These are phyloP conservation scores for Denticeps clupeoides DNA, from an alignment of 2,797 vertebrate species.

Conservation along the genomic window DNA sequence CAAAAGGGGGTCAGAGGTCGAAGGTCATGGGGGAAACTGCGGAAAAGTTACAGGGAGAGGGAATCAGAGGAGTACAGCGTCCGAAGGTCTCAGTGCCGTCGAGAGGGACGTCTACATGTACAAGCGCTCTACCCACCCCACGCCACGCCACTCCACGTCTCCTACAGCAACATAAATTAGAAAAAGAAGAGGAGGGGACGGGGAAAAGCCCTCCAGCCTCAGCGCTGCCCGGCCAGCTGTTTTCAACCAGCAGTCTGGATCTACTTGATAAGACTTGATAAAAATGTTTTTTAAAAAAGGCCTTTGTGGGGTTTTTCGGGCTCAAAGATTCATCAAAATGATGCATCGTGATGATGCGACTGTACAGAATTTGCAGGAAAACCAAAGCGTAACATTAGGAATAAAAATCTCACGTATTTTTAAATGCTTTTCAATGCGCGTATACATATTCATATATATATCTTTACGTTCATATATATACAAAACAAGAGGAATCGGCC, in stretches of 20 bases:
- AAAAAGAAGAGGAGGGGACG: conserved; percentile 9
- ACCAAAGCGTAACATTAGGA: conserved; percentile 34
- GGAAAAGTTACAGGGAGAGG: too few relatives aligned
- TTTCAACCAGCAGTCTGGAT: too few relatives aligned
- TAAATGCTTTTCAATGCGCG: conserved; percentile 40
- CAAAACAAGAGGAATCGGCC: conserved; percentile 39
- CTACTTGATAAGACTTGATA: too few relatives aligned
- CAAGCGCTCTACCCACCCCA: too few relatives aligned
- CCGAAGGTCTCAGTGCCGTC: too few relatives aligned
- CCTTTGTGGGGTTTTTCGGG: too few relatives aligned
- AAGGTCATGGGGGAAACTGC: too few relatives aligned
- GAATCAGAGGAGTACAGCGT: too few relatives aligned
- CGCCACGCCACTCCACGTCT: conserved; percentile 20
- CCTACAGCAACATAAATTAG: conserved; percentile 31
- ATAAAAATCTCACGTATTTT: conserved; percentile 50
- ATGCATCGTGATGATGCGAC: conserved; percentile 22
- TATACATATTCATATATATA: background rate
- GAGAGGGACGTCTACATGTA: too few relatives aligned
- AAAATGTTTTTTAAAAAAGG: too few relatives aligned
- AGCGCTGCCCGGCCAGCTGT: too few relatives aligned
- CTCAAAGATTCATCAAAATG: conserved; percentile 32
- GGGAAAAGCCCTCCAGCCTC: conserved; percentile 41
- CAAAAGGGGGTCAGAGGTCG: too few relatives aligned
- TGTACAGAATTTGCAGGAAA: conserved; percentile 45
- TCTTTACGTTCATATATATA: conserved; percentile 60